A percentile compares a stretch with the other conserved stretches of the same genome.
phyloP scores from a whole-genome alignment of 2,113 vertebrate genomes.

The Cebidichthys violaceus region DNA sequence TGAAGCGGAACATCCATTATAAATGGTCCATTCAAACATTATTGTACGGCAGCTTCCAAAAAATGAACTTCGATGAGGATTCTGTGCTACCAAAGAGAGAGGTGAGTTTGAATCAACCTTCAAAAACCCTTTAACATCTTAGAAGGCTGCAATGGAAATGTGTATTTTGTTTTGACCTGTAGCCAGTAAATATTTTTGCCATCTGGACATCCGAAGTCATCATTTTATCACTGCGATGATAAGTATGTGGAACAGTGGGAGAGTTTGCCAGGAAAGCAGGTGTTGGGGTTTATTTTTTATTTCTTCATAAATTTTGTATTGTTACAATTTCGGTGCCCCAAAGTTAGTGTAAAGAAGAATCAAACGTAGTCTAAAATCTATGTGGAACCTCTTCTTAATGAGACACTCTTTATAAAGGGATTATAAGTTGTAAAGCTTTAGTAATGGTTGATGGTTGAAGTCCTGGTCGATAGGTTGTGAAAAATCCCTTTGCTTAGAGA shows the following conservation, averaged over 20 bases:
- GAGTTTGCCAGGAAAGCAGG: neutral
- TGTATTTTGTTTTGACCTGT: neutral
- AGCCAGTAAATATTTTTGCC: neutral
- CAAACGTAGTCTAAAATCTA: neutral
- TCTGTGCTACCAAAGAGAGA: slow-evolving; percentile 36
- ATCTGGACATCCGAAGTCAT: neutral
- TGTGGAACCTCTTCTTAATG: neutral
- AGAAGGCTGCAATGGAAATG: neutral
- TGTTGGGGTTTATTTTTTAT: neutral
- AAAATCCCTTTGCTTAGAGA: neutral
- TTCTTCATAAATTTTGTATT: neutral
- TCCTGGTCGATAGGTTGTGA: neutral
- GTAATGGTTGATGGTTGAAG: neutral
- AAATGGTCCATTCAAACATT: slow-evolving; percentile 5
- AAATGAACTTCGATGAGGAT: slow-evolving; percentile 59
- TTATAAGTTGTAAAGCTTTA: neutral
- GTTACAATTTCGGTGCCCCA: neutral
- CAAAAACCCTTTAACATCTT: neutral
- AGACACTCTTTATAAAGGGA: neutral
- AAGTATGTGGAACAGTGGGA: neutral
- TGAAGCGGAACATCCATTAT: slow-evolving; percentile 26
- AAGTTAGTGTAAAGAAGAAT: neutral
- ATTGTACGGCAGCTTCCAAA: slow-evolving; percentile 15
- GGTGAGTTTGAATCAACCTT: slow-evolving; percentile 47
- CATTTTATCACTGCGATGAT: neutral